Conservation (phyloP, 2,113 vertebrate genomes). For the Isurus oxyrinchus region DNA sequence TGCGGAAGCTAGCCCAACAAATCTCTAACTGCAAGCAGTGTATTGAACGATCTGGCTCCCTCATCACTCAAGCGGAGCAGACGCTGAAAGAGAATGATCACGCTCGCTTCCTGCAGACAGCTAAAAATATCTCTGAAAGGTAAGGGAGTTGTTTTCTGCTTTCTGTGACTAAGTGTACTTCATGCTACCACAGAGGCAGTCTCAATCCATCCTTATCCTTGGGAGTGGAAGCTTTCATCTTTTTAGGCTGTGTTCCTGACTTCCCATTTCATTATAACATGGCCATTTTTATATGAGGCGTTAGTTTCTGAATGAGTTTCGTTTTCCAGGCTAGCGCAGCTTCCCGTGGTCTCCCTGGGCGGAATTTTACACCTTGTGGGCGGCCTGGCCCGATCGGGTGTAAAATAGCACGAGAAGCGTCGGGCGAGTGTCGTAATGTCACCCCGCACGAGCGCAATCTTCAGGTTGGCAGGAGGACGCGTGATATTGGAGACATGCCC, state of each 20-base stretch:
- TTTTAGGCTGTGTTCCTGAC: not conserved
- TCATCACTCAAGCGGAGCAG: conserved; percentile 92
- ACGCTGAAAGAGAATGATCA: conserved; percentile 90
- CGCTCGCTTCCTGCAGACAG: conserved; percentile 86
- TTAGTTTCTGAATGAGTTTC: not conserved
- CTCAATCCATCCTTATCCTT: not conserved
- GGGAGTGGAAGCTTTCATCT: not conserved
- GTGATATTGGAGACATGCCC: too few species aligned
- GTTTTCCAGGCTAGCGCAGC: not conserved
- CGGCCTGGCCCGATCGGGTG: too few species aligned
- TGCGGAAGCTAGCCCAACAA: conserved; percentile 93
- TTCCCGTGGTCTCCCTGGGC: not conserved
- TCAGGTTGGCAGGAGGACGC: too few species aligned
- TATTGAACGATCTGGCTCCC: conserved; percentile 86
- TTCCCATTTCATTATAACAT: not conserved
- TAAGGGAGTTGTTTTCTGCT: conserved; percentile 46
- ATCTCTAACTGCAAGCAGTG: conserved; percentile 93
- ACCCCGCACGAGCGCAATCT: too few species aligned
- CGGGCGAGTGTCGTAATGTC: too few species aligned
- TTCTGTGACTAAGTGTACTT: not conserved
- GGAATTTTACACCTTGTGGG: too few species aligned
- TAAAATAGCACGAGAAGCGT: too few species aligned
- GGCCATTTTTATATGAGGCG: not conserved
- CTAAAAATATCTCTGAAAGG: conserved; percentile 93
- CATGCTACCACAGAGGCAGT: not conserved